Evolutionary conservation across 2,113 vertebrate species (phyloP), one percentile per base, ranked within the genome.

Genomic region (Hippopotamus amphibius): DNA sequence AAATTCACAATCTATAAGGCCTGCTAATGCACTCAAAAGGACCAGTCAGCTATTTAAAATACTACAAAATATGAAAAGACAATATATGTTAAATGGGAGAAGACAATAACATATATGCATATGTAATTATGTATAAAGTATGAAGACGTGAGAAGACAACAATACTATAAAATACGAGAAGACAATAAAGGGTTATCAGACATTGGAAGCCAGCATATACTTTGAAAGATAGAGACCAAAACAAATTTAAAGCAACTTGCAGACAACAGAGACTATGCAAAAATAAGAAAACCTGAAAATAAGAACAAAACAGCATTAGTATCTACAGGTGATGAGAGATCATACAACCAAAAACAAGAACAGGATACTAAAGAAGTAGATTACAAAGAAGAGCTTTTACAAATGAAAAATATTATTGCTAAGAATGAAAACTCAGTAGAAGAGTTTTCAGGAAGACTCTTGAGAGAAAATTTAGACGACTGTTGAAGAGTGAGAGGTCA

Each of bases 221-320:
- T 83, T 83, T 74, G 65, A 83, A 87, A 92, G 17, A 50, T 3
- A 85, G 50, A 74, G 22, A 57, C 21, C n/a, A 30, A 61, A 72
- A 77, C 15, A 88, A 76, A 88, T 65, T 90, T 79, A 90, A 90
- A 96, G 21, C 30, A 83, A 50, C 16, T 79, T 92, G 33, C 41
- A 81, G 87, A 30, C 77, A 96, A 83, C 9, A 88, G 61, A 69
- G 4, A 71, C 26, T 21, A 59, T 41, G 24, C 28, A 68, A 17
- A 17, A 84, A 93, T 88, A 69, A 46, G 6, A 83, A 95, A 33
- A n/a, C 22, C 41, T 80, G 81, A 85, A 84, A 76, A 80, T 80
- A 85, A 77, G 90, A 95, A 48, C 41, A 63, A 77, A 80, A 46
- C 22, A 89, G 1, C 19, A 16, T 48, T 71, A n/a, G 37, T 33